These are phyloP conservation scores for Nycticryphes semicollaris DNA, from an alignment of 2,113 vertebrate genomes.

Conservation along the genomic window DNA sequence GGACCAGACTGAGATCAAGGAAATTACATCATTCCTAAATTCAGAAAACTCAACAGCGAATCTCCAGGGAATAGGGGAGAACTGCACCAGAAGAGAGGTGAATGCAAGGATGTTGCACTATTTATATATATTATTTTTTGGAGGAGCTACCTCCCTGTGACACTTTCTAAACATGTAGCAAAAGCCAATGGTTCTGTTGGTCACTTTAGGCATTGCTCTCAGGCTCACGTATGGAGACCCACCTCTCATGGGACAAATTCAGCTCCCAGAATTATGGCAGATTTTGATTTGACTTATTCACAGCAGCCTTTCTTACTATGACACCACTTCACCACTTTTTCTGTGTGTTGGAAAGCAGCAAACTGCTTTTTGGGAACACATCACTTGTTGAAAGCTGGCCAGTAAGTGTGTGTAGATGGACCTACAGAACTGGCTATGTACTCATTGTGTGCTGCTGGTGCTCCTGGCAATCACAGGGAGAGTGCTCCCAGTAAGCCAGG, in stretches of 20 bases:
- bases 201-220: not conserved
- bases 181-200: not conserved
- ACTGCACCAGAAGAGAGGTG: not conserved
- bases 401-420: not conserved
- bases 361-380: not conserved
- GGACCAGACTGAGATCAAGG: constrained; percentile 1
- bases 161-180: not conserved
- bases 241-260: not conserved
- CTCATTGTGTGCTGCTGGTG: accelerated
- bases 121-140: not conserved
- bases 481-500: not conserved
- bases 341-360: not conserved
- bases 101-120: not conserved
- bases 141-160: not conserved
- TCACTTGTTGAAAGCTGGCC: not conserved
- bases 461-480: not conserved
- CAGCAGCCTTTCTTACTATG: not conserved
- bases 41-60: not conserved
- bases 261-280: not conserved
- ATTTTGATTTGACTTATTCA: not conserved
- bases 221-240: accelerated
- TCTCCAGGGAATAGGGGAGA: not conserved
- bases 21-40: not conserved
- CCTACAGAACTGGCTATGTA: too few species aligned
- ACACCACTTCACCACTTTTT: not conserved